These are phyloP conservation scores for Germaria angustata DNA, from an alignment of 2,888 invertebrate species.

Conservation along the genomic window DNA sequence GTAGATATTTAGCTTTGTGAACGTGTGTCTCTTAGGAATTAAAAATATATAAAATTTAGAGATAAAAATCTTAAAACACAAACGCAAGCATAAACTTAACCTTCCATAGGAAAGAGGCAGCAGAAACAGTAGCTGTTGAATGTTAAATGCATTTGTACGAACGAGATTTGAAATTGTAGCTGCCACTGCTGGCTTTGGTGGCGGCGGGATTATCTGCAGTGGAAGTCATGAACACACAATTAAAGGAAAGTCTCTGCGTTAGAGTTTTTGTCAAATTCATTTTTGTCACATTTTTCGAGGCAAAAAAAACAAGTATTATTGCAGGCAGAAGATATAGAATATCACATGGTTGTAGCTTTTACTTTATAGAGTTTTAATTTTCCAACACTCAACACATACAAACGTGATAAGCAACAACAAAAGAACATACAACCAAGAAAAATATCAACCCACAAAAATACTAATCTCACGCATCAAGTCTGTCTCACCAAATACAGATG, in stretches of 20 bases:
- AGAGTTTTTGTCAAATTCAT: conserved; percentile 33
- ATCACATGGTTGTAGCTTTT: conserved; percentile 45
- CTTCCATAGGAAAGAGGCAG: background rate
- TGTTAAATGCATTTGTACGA: conserved; percentile 30
- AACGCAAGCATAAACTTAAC: conserved; percentile 6
- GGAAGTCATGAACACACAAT: background rate
- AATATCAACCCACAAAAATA: conserved; percentile 48
- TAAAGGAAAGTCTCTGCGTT: background rate
- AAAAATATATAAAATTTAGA: conserved; percentile 10
- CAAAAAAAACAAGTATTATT: background rate
- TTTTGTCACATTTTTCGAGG: conserved; percentile 33
- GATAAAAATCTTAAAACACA: conserved; percentile 34
- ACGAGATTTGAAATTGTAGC: conserved; percentile 46
- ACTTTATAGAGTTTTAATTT: conserved; percentile 54
- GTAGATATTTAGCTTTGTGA: conserved; percentile 19
- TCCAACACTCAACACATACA: conserved; percentile 30
- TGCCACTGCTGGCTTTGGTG: conserved; percentile 19
- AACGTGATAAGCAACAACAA: conserved; percentile 3
- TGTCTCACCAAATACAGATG: background rate
- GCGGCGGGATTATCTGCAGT: background rate
- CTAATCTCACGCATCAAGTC: conserved; percentile 54
- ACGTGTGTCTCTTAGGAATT: conserved; percentile 9
- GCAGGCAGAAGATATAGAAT: conserved; percentile 40
- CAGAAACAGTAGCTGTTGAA: conserved; percentile 46
- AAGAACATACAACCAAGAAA: background rate